These are phyloP conservation scores for Sebastiscus albofasciatus DNA, from an alignment of 2,797 vertebrate genomes.

Conservation along the genomic window DNA sequence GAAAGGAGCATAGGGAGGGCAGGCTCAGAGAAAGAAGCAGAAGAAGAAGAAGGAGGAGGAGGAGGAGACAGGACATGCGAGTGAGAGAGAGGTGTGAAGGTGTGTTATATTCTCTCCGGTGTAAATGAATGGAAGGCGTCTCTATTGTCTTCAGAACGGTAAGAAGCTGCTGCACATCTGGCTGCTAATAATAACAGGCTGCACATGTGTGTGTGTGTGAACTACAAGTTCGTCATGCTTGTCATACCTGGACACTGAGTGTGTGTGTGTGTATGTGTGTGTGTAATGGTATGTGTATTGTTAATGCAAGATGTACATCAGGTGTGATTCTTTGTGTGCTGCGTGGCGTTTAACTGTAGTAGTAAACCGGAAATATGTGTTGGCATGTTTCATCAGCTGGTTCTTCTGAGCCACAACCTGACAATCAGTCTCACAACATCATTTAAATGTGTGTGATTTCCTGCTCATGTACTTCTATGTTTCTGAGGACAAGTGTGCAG, in stretches of 20 bases:
- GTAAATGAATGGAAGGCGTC: conserved; percentile 57
- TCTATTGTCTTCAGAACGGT: conserved; percentile 67
- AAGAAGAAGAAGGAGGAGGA: conserved; percentile 19
- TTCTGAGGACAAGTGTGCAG: not conserved
- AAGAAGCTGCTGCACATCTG: conserved; percentile 54
- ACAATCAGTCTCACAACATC: not conserved
- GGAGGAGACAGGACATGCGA: conserved; percentile 32
- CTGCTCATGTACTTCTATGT: too few relatives aligned
- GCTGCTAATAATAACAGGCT: conserved; percentile 4
- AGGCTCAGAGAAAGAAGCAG: conserved; percentile 26
- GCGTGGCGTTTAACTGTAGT: not conserved
- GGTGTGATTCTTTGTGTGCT: not conserved
- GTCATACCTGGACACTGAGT: not conserved
- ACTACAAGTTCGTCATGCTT: not conserved
- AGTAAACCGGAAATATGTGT: not conserved
- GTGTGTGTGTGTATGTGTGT: not conserved
- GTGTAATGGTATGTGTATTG: not conserved
- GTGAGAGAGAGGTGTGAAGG: conserved; percentile 22
- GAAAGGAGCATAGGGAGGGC: conserved; percentile 33
- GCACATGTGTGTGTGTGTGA: not conserved
- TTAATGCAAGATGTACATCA: not conserved
- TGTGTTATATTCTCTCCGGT: conserved; percentile 45
- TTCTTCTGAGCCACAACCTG: not conserved
- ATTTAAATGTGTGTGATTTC: not conserved
- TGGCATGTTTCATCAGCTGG: too few relatives aligned